Conservation (phyloP, 1,140 invertebrate genomes). For the Fopius arisanus region DNA sequence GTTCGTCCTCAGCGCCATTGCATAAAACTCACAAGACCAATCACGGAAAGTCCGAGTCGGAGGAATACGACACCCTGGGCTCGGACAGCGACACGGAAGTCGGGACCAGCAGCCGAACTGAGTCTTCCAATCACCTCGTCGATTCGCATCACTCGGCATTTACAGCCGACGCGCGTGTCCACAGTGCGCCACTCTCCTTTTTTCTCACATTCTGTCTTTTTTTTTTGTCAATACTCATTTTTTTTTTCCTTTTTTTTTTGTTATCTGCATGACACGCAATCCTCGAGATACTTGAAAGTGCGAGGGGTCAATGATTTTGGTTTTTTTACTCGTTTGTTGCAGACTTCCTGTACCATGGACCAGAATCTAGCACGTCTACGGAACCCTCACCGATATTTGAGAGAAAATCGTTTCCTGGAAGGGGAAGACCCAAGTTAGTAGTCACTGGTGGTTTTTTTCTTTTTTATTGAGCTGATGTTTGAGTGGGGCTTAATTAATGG, state of each 20-base stretch:
- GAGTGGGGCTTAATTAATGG: no score
- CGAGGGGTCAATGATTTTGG: neutral
- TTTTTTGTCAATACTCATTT: constrained; percentile 24
- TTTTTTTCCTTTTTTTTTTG: neutral
- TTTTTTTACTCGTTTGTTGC: constrained; percentile 34
- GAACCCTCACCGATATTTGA: constrained; percentile 67
- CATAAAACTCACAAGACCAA: constrained; percentile 65
- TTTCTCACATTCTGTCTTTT: constrained; percentile 34
- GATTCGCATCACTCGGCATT: constrained; percentile 65
- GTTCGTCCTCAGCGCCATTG: constrained; percentile 64
- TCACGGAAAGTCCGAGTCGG: constrained; percentile 69
- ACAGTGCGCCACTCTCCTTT: constrained; percentile 57
- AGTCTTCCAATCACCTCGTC: constrained; percentile 67
- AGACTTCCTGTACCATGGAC: constrained; percentile 65
- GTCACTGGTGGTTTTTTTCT: neutral
- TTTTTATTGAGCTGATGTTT: neutral
- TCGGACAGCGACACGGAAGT: constrained; percentile 69
- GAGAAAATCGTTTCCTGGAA: constrained; percentile 63
- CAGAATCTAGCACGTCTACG: constrained; percentile 67
- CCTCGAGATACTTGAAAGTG: neutral
- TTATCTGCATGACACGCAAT: constrained; percentile 1
- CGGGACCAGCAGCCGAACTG: constrained; percentile 64
- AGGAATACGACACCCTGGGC: constrained; percentile 70
- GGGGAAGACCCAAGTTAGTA: constrained; percentile 58
- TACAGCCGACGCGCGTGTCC: constrained; percentile 63